These are phyloP conservation scores for Sus cebifrons DNA, from an alignment of 2,797 vertebrate species.

Conservation along the genomic window DNA sequence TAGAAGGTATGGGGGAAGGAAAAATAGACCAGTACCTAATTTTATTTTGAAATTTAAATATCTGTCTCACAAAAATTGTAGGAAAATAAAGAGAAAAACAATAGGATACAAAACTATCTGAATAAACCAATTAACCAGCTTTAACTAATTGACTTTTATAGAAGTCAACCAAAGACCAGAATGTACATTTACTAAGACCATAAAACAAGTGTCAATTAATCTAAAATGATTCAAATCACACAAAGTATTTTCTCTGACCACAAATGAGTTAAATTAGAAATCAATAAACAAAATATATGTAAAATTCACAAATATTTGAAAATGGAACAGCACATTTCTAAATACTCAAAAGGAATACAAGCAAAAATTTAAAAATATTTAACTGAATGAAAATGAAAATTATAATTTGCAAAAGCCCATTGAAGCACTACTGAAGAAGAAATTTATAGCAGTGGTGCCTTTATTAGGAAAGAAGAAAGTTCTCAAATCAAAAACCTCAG, in stretches of 20 bases:
- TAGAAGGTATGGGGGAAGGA: background rate
- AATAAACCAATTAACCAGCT: background rate
- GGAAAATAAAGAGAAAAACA: background rate
- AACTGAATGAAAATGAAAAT: background rate
- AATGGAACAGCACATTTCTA: background rate
- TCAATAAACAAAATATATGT: background rate
- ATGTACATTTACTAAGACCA: background rate
- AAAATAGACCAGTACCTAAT: background rate
- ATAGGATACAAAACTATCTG: background rate
- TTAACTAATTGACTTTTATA: background rate
- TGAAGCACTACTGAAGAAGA: background rate
- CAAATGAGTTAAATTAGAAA: background rate
- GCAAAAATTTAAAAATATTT: background rate
- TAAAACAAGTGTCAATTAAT: background rate
- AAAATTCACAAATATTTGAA: background rate
- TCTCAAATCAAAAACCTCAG: background rate
- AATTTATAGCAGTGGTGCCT: background rate
- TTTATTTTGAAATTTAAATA: constrained; percentile 14
- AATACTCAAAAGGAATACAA: background rate
- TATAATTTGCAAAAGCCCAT: background rate
- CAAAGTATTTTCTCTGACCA: background rate
- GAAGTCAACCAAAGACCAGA: background rate
- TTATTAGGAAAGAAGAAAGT: background rate
- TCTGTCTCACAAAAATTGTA: background rate
- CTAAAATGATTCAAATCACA: background rate